Evolutionary conservation across 2,113 vertebrate genomes (phyloP).

Genomic region (Tachysurus vachellii): DNA sequence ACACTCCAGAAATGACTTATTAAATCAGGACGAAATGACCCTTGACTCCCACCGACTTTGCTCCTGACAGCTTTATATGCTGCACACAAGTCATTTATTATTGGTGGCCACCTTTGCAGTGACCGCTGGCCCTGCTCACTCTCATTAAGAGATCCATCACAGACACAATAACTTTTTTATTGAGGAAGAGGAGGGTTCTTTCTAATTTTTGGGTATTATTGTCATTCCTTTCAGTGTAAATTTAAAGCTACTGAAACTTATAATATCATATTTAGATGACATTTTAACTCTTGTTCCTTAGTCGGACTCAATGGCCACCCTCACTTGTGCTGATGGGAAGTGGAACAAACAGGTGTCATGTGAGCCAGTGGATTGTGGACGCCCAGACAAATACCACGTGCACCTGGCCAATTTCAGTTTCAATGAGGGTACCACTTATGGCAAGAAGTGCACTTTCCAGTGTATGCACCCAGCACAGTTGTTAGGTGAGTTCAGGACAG

Average conservation of each 20-base stretch:
- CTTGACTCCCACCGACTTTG: constrained; percentile 30
- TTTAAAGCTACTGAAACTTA: neutral
- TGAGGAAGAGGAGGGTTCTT: constrained; percentile 21
- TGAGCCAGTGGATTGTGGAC: constrained; percentile 91
- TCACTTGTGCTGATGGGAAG: constrained; percentile 90
- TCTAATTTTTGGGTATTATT: neutral
- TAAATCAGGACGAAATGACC: constrained; percentile 50
- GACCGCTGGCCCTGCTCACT: constrained; percentile 6
- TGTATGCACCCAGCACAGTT: constrained; percentile 89
- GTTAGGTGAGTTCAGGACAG: constrained; percentile 77
- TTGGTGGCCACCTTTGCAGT: constrained; percentile 9
- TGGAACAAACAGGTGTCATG: constrained; percentile 94
- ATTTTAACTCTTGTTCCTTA: constrained; percentile 54
- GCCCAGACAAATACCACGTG: constrained; percentile 92
- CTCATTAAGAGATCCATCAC: constrained; percentile 37
- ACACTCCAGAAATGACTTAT: constrained; percentile 45
- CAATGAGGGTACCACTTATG: constrained; percentile 89
- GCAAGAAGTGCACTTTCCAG: constrained; percentile 88
- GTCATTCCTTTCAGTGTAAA: neutral
- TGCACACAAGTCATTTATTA: constrained; percentile 41
- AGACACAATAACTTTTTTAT: constrained; percentile 38
- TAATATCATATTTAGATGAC: neutral
- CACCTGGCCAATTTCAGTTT: constrained; percentile 90
- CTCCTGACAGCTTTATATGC: constrained; percentile 50
- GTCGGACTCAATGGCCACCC: constrained; percentile 77